These are phyloP conservation scores for Xiphias gladius DNA, from an alignment of 2,113 vertebrate species.

Conservation along the genomic window DNA sequence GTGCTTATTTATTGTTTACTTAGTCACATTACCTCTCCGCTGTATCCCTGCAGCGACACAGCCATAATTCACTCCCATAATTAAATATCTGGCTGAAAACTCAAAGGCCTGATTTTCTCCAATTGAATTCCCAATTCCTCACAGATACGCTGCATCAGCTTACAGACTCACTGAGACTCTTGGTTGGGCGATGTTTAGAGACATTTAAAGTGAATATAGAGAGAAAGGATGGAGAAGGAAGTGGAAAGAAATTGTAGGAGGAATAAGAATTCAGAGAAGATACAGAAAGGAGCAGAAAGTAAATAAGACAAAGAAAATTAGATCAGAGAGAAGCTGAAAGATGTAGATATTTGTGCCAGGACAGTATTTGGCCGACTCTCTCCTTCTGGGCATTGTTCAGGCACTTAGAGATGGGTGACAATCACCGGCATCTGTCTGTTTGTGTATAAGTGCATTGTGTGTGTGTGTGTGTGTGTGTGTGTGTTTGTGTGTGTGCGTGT, in stretches of 20 bases:
- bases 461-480: conserved; percentile 33
- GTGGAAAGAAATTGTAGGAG: neutral
- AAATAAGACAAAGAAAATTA: conserved; percentile 52
- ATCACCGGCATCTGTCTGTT: conserved; percentile 70
- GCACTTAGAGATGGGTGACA: conserved; percentile 74
- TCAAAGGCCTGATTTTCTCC: conserved; percentile 75
- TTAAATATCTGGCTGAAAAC: conserved; percentile 80
- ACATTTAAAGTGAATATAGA: conserved; percentile 9
- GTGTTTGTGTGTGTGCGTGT: conserved; percentile 51
- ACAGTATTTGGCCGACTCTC: conserved; percentile 72
- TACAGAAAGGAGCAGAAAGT: conserved; percentile 40
- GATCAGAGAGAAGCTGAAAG: conserved; percentile 59
- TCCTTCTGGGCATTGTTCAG: conserved; percentile 70
- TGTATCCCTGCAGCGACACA: conserved; percentile 62
- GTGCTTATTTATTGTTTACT: conserved; percentile 74
- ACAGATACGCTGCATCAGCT: conserved; percentile 77
- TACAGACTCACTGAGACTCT: conserved; percentile 42
- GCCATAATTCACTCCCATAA: conserved; percentile 73
- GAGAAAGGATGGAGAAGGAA: conserved; percentile 1
- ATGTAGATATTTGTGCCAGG: conserved; percentile 64
- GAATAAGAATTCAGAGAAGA: neutral
- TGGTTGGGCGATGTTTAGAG: conserved; percentile 36
- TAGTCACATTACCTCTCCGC: conserved; percentile 67
- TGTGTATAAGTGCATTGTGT: conserved; percentile 46
- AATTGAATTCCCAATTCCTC: conserved; percentile 80